Base-by-base conservation (phyloP, 1,140 invertebrate species). In the Nasonia giraulti region DNA sequence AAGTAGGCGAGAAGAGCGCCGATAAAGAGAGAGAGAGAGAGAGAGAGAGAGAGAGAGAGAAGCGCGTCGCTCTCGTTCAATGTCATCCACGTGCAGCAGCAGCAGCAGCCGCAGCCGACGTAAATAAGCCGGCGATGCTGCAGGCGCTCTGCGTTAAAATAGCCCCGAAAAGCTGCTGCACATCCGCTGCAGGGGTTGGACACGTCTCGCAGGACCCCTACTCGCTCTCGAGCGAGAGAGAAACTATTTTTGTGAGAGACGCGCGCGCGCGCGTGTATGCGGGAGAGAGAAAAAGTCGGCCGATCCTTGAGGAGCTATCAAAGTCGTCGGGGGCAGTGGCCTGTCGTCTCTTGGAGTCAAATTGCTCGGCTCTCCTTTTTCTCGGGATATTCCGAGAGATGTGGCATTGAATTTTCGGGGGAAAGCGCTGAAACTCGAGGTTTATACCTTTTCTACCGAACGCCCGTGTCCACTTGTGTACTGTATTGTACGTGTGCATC, bases 161-260 rank as follows among this genome's bases (percentile, higher is more conserved):
- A 89, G 88, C 88, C 88, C 80, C 76, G 84, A 71, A 62, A 78
- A 14, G 83, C 44, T 33, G 75, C 31, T 31, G 83, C 75, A 87
- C 86, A 90, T 89, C 88, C 87, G 88, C 87, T 87, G 87, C 84
- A 87, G 87, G 87, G 86, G 87, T 86, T 87, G 83, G 80, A 83
- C 74, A 69, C 85, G 40, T 44, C 40, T 62, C 62, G 23, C 87
- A 82, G 79, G 50, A 87, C 75, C 79, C 87, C 77, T 74, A 71
- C n/a, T 55, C 31, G 31, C 76, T 86, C 68, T 50, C 47, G 55
- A 62, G 7, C 6, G 23, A 79, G 84, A 66, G 75, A 85, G 33
- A 78, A 76, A 89, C 90, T 90, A 90, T 90, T 90, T 90, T 89
- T 89, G 87, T 90, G 87, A 62, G 55, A 62, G 55, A n/a, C 55